phyloP scores from a whole-genome alignment of 2,113 vertebrate species.

The Microcebus jonahi region DNA sequence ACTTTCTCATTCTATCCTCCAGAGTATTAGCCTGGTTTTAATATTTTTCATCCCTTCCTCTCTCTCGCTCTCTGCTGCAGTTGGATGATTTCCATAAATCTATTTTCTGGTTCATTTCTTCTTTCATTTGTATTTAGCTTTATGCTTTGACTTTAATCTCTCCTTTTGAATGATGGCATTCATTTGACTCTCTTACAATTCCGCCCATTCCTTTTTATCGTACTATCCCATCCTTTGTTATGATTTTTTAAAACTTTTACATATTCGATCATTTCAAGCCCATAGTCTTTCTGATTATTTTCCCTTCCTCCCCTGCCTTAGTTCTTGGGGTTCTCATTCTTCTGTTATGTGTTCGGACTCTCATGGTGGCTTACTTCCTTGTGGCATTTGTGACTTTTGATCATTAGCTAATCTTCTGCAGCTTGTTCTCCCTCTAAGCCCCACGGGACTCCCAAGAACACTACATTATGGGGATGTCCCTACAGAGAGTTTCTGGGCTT shows the following conservation, averaged over 20 bases:
- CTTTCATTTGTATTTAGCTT: slow-evolving; percentile 4
- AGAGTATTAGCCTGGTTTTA: slow-evolving; percentile 2
- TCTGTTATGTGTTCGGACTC: neutral
- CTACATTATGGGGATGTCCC: neutral
- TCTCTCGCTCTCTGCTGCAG: neutral
- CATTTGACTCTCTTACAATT: neutral
- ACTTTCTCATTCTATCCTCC: neutral
- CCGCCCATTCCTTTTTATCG: neutral
- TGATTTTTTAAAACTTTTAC: slow-evolving; percentile 25
- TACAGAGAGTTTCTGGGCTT: neutral
- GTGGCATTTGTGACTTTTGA: neutral
- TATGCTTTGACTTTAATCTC: neutral
- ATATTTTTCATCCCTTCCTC: neutral
- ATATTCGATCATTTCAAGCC: neutral
- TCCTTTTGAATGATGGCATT: neutral
- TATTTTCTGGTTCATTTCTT: slow-evolving; percentile 44
- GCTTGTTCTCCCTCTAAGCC: neutral
- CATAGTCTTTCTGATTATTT: neutral
- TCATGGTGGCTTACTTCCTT: neutral
- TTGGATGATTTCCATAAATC: neutral
- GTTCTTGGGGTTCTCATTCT: neutral
- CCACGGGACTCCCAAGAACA: neutral
- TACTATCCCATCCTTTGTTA: neutral
- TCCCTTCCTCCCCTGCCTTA: neutral
- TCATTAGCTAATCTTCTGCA: neutral